Evolutionary conservation across 2,797 vertebrate genomes (phyloP).

Genomic region (Sebastes steindachneri): DNA sequence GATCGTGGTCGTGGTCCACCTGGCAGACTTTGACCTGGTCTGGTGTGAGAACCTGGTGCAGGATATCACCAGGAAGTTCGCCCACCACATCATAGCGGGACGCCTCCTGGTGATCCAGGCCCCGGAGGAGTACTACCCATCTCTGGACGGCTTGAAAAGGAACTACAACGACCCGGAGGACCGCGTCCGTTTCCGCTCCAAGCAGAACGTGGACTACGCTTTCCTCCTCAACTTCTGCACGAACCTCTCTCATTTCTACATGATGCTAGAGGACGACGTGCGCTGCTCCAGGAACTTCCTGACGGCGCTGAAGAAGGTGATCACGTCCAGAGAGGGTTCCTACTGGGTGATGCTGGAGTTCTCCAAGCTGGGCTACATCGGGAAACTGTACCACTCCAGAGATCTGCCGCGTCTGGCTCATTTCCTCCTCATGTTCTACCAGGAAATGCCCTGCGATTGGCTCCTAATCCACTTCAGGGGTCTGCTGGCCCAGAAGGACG

Average conservation of each 20-base stretch:
- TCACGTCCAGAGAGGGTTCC: slow-evolving; percentile 93
- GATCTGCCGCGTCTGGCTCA: slow-evolving; percentile 95
- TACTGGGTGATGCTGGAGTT: slow-evolving; percentile 99
- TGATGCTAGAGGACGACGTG: slow-evolving; percentile 98
- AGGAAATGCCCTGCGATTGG: slow-evolving; percentile 99
- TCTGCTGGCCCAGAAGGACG: slow-evolving; percentile 95
- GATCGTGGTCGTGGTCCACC: slow-evolving; percentile 95
- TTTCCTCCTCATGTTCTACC: slow-evolving; percentile 99
- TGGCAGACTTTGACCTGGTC: slow-evolving; percentile 92
- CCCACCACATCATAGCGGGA: slow-evolving; percentile 96
- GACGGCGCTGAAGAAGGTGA: slow-evolving; percentile 95
- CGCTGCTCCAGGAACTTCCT: slow-evolving; percentile 96
- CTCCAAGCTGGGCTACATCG: slow-evolving; percentile 98
- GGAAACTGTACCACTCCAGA: slow-evolving; percentile 95
- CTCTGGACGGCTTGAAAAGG: slow-evolving; percentile 94
- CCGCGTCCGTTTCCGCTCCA: slow-evolving; percentile 95
- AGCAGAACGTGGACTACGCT: slow-evolving; percentile 98
- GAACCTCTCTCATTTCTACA: slow-evolving; percentile 96
- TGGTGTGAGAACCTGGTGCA: slow-evolving; percentile 95
- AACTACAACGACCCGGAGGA: slow-evolving; percentile 98
- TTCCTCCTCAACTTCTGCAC: slow-evolving; percentile 98
- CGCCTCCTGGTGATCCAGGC: slow-evolving; percentile 95
- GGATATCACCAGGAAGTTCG: slow-evolving; percentile 95
- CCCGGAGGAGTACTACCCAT: slow-evolving; percentile 93
- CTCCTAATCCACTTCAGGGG: slow-evolving; percentile 95